Percentiles rank a stretch among this genome's conserved stretches.
Conservation (phyloP, 1,140 invertebrate species). For the Medauroidea extradentata region DNA sequence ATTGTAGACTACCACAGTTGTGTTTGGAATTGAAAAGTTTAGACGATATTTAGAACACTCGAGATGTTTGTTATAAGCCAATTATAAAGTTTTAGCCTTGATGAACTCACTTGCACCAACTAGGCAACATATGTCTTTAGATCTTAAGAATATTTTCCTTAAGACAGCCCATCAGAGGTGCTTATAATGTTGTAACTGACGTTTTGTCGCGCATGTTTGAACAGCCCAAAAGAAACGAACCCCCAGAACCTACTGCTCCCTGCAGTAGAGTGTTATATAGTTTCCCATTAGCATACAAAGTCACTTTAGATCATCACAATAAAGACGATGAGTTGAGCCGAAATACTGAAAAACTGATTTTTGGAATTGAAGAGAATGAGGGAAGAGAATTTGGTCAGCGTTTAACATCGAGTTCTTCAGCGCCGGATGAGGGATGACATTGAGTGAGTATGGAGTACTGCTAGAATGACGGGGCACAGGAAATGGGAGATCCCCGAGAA, state of each 20-base stretch:
- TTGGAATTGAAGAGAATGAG: too few relatives aligned
- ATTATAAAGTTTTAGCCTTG: not conserved
- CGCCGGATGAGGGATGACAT: too few relatives aligned
- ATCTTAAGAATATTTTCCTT: not conserved
- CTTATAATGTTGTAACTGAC: too few relatives aligned
- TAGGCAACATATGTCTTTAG: not conserved
- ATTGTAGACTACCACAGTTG: too few relatives aligned
- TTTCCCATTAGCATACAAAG: not conserved
- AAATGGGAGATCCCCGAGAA: too few relatives aligned
- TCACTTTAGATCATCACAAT: not conserved
- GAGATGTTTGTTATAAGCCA: not conserved
- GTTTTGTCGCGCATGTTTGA: not conserved
- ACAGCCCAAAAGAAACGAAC: too few relatives aligned
- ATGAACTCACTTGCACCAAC: not conserved
- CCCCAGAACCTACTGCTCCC: not conserved
- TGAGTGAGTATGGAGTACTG: too few relatives aligned
- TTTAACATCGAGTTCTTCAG: too few relatives aligned
- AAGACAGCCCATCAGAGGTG: not conserved
- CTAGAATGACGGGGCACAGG: too few relatives aligned
- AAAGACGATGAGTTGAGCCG: not conserved
- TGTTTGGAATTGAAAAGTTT: conserved; percentile 44
- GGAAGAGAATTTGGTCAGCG: too few relatives aligned
- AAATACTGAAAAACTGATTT: not conserved
- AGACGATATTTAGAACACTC: conserved; percentile 37
- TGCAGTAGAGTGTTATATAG: not conserved